A percentile compares a stretch with the other conserved stretches of the same genome.
phyloP scores from a whole-genome alignment of 2,797 vertebrate species.

The Staurois parvus region DNA sequence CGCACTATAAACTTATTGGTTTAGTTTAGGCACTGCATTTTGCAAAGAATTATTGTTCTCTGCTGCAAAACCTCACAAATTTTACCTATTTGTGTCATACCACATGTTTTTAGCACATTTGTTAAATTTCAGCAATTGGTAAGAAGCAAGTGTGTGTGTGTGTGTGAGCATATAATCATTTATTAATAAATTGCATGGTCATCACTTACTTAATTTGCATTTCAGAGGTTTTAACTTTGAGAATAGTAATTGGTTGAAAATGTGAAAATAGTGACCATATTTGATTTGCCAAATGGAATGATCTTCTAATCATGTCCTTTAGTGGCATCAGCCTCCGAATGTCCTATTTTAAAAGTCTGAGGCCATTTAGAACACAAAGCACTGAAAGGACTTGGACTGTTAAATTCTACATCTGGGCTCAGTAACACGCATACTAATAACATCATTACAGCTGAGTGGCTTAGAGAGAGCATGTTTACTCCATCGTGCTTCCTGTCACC shows the following conservation, averaged over 20 bases:
- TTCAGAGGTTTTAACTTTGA: neutral
- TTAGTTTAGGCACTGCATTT: too few species aligned
- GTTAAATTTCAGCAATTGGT: too few species aligned
- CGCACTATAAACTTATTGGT: too few species aligned
- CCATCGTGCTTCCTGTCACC: constrained; percentile 89
- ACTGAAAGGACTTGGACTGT: constrained; percentile 86
- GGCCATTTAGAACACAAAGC: constrained; percentile 82
- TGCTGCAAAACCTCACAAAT: too few species aligned
- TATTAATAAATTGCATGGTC: neutral
- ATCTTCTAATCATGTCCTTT: constrained; percentile 73
- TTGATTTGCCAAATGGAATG: constrained; percentile 77
- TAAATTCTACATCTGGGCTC: constrained; percentile 94
- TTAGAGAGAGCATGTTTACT: constrained; percentile 88
- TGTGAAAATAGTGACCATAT: constrained; percentile 69
- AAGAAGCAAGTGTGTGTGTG: too few species aligned
- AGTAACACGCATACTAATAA: constrained; percentile 95
- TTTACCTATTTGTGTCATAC: too few species aligned
- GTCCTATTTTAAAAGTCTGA: constrained; percentile 80
- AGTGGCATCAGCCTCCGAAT: constrained; percentile 70
- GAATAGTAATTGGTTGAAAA: neutral
- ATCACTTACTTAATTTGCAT: neutral
- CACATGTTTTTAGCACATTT: too few species aligned
- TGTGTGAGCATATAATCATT: too few species aligned
- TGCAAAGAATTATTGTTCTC: too few species aligned
- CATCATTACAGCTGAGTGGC: constrained; percentile 89